A percentile compares a stretch with the other conserved stretches of the same genome.
phyloP scores from a whole-genome alignment of 2,888 invertebrate species.

The Dynastes hyllus region DNA sequence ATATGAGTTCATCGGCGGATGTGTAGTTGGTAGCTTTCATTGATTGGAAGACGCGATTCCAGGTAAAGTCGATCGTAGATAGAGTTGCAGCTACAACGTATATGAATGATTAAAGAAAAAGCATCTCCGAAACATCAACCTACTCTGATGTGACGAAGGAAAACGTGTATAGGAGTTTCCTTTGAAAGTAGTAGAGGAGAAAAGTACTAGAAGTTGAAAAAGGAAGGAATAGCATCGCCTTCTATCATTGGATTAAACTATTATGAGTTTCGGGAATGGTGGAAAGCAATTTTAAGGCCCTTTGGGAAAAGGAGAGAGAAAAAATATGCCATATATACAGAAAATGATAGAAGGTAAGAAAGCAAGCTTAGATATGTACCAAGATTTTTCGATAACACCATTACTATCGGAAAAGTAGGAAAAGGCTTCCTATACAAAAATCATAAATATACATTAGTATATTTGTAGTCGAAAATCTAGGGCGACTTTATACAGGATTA shows the following conservation, averaged over 20 bases:
- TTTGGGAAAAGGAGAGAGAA: conserved; percentile 1
- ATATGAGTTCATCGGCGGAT: not conserved
- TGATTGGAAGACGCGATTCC: not conserved
- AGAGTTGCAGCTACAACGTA: conserved; percentile 20
- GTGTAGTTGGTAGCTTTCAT: not conserved
- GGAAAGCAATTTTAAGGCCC: conserved; percentile 24
- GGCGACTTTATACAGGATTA: too few species aligned
- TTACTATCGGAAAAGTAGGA: too few species aligned
- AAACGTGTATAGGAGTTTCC: not conserved
- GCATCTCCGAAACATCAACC: not conserved
- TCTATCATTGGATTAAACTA: conserved; percentile 36
- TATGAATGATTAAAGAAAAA: conserved; percentile 41
- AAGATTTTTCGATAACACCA: too few species aligned
- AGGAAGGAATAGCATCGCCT: not conserved
- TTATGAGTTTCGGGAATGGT: conserved; percentile 17
- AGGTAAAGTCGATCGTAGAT: conserved; percentile 12
- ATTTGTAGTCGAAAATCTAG: too few species aligned
- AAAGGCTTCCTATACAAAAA: too few species aligned
- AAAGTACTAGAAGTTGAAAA: too few species aligned
- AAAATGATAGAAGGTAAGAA: too few species aligned
- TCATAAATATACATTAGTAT: too few species aligned
- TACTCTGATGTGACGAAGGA: not conserved
- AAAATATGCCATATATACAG: not conserved
- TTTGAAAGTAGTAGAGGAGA: not conserved
- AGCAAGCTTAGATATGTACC: too few species aligned